Conservation (phyloP, 2,888 invertebrate species). For the Cosmorhoe ocellata region DNA sequence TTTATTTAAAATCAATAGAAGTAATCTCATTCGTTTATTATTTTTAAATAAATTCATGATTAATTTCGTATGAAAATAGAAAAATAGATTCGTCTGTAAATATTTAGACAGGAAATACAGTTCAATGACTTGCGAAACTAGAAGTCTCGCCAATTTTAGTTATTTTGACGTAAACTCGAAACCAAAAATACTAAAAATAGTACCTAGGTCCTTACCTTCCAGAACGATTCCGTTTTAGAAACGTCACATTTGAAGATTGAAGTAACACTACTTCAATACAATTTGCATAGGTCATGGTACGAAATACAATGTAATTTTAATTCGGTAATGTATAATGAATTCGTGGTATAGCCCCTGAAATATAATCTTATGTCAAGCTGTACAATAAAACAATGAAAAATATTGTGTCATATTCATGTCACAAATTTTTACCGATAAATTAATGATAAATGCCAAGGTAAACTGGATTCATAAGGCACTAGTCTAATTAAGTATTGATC, state of each 20-base stretch:
- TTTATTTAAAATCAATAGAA: too few species aligned
- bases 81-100: slow-evolving; percentile 6
- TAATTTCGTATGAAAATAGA: background rate
- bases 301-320: too few species aligned
- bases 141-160: slow-evolving; percentile 7
- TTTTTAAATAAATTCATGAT: background rate
- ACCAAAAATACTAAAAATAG: too few species aligned
- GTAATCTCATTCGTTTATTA: too few species aligned
- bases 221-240: too few species aligned
- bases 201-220: too few species aligned
- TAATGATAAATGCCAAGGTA: slow-evolving; percentile 34
- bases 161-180: slow-evolving; percentile 4
- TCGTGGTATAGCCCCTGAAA: too few species aligned
- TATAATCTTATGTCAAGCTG: background rate
- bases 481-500: slow-evolving; percentile 29
- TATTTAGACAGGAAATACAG: slow-evolving; percentile 13
- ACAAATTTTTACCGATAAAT: slow-evolving; percentile 23
- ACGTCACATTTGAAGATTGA: too few species aligned
- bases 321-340: too few species aligned
- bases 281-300: too few species aligned
- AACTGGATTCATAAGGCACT: slow-evolving; percentile 21
- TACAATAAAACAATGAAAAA: slow-evolving; percentile 22
- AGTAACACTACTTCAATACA: too few species aligned
- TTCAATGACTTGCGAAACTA: slow-evolving; percentile 11
- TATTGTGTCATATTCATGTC: slow-evolving; percentile 32